Conservation (phyloP, 2,888 invertebrate genomes). For the Spisula solida region DNA sequence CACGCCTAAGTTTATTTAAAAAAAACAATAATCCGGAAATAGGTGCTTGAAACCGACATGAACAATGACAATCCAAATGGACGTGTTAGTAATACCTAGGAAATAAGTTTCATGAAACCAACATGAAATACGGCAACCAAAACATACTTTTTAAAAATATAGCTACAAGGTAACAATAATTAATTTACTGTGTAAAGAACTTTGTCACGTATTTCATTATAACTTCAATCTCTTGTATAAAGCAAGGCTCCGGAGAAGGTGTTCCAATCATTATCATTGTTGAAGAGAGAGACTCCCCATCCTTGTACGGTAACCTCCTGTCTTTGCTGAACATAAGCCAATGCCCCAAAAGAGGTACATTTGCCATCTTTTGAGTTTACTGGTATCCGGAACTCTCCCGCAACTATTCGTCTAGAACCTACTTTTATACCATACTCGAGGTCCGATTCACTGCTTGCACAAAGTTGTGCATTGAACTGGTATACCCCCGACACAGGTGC, state of each 20-base stretch:
- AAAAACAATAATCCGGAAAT: no score
- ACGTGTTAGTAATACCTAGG: no score
- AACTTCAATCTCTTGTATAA: slow-evolving; percentile 7
- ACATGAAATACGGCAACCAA: no score
- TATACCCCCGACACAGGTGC: neutral
- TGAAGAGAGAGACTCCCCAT: neutral
- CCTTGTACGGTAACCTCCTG: neutral
- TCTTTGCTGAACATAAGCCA: neutral
- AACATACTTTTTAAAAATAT: no score
- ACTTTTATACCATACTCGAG: slow-evolving; percentile 11
- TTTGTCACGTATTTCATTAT: no score
- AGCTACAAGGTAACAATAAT: no score
- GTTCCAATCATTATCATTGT: slow-evolving; percentile 22
- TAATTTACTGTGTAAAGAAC: no score
- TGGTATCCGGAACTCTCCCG: slow-evolving; percentile 15
- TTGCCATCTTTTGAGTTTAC: neutral
- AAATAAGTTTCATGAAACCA: no score
- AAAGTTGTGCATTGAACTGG: neutral
- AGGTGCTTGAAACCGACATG: no score
- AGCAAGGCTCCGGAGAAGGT: neutral
- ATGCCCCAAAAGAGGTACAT: neutral
- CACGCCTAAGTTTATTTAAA: no score
- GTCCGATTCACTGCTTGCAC: neutral
- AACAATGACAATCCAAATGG: no score
- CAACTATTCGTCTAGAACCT: neutral